Conservation (phyloP, 2,113 vertebrate genomes). For the Anas platyrhynchos region DNA sequence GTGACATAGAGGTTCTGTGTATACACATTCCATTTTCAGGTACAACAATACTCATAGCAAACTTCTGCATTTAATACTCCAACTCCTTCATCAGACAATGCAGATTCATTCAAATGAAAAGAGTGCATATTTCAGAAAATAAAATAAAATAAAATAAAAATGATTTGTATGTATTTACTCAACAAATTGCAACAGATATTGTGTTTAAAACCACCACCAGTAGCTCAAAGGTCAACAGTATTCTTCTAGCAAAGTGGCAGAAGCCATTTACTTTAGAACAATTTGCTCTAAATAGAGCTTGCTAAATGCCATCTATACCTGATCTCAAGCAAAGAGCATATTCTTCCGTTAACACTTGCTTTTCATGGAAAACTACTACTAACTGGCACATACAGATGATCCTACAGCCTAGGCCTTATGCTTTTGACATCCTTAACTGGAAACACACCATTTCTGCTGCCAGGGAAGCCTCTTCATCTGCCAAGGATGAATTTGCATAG, state of each 20-base stretch:
- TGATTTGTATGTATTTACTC: not conserved
- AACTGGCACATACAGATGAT: not conserved
- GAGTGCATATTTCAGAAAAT: not conserved
- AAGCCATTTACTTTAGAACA: not conserved
- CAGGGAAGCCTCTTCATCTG: not conserved
- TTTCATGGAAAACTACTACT: not conserved
- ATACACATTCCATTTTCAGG: not conserved
- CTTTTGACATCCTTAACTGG: not conserved
- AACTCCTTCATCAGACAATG: not conserved
- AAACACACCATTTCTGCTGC: not conserved
- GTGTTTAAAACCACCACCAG: not conserved
- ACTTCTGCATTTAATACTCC: not conserved
- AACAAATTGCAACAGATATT: not conserved
- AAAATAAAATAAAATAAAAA: not conserved
- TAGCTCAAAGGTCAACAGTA: not conserved
- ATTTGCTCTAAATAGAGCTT: no score
- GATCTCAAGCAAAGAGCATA: not conserved
- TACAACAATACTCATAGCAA: not conserved
- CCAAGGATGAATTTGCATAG: not conserved
- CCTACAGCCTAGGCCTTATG: not conserved
- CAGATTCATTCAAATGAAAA: not conserved
- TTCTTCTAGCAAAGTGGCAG: not conserved
- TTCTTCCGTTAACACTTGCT: not conserved
- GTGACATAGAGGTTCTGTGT: rapidly evolving
- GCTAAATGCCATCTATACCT: not conserved